Conservation (phyloP, 2,113 vertebrate genomes). For the Conger conger region DNA sequence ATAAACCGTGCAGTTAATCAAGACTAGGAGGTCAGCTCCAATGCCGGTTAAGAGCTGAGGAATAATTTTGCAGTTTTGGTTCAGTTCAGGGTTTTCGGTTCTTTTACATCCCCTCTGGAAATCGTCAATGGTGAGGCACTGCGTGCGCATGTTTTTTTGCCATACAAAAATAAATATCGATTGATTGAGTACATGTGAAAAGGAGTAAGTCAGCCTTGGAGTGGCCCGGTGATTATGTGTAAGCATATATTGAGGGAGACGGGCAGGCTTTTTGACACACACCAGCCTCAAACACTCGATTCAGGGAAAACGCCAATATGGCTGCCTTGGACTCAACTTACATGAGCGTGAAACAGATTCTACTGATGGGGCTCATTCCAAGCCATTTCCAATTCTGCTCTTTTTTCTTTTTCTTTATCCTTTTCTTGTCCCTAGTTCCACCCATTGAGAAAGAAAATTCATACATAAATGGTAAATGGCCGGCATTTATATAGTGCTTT, state of each 20-base stretch:
- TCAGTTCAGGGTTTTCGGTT: too few relatives aligned
- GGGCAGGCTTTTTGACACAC: too few relatives aligned
- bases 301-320: not conserved
- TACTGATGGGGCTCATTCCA: too few relatives aligned
- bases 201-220: too few relatives aligned
- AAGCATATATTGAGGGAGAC: too few relatives aligned
- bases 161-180: not conserved
- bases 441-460: too few relatives aligned
- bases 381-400: not conserved
- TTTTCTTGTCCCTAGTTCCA: not conserved
- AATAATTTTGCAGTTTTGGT: too few relatives aligned
- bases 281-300: not conserved
- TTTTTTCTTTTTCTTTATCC: not conserved
- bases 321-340: not conserved
- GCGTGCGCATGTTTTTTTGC: constrained; percentile 41
- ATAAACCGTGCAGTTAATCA: constrained; percentile 50
- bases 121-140: constrained; percentile 29
- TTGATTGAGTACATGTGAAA: too few relatives aligned
- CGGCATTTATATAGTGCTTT: too few relatives aligned
- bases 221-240: too few relatives aligned
- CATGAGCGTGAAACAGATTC: not conserved
- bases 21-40: constrained; percentile 19
- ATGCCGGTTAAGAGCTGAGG: too few relatives aligned
- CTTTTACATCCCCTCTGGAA: constrained; percentile 43
- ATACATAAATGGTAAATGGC: too few relatives aligned